Evolutionary conservation across 2,888 invertebrate species (phyloP), one percentile per base, ranked within the genome.

Genomic region (Ichneumoninae sp.): DNA sequence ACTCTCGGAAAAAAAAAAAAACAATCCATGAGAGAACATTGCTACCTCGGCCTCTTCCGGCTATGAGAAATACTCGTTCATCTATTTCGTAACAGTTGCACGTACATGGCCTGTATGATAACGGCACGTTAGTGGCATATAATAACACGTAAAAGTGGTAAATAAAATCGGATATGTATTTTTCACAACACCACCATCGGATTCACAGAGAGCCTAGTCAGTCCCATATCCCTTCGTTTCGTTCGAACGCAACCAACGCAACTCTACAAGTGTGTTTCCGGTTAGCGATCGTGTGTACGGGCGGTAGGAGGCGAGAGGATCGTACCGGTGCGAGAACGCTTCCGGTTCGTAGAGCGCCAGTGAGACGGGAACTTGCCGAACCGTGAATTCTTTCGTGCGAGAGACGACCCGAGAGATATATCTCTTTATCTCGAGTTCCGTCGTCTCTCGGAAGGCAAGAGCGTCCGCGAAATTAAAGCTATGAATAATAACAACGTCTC

Each of bases 341-440:
- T 87, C 87, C 87, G 85, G 82, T 81, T 65, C 62, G 62, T n/a
- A 54, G 40, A 57, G 47, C 69, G 72, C 50, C 78, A 57, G 70
- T 57, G 74, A 81, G 75, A 75, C 68, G 82, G 80, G 70, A 72
- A 74, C 54, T 80, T 88, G 87, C 82, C 87, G 84, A 84, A 90
- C 87, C 90, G 85, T 87, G 82, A 87, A 84, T 70, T 47, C 68
- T 65, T 74, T 66, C 66, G 76, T 76, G 26, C 22, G 50, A 36
- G 19, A 65, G 50, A 75, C 62, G 82, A 72, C 26, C 33, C 74
- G 80, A 52, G 77, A 57, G 81, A 72, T 47, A 65, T n/a, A 47
- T 47, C n/a, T 62, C 44, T 57, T 60, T 77, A 81, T 69, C 85
- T 47, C 86, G 57, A 19, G 62, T 76, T 60, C 76, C 72, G 71